Evolutionary conservation across 2,113 vertebrate genomes (phyloP), one percentile per base, ranked within the genome.

Genomic region (Pomatorhinus ruficollis): DNA sequence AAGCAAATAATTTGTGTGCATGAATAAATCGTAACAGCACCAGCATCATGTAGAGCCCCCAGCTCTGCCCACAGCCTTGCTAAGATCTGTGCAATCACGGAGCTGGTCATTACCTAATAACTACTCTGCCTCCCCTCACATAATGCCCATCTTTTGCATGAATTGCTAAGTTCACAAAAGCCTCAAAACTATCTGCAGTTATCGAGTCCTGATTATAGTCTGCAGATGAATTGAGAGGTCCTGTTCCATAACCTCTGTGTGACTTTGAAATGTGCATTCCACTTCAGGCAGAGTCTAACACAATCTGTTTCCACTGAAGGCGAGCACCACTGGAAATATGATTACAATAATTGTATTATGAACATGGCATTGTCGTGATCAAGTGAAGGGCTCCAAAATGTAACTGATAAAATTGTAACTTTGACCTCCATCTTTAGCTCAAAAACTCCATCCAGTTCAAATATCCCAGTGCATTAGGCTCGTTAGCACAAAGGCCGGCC

Each of bases 251-350:
- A 96, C 95, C 95, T 96, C 95, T 84, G 60, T 53, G 85, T 97
- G 95, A 97, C 96, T 96, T 95, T 95, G 91, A 82, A 93, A 94
- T 47, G 75, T 77, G 93, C 78, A 47, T 71, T 89, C 71, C n/a
- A 45, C 87, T 93, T 57, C 92, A 89, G 96, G 81, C 25, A 31
- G 79, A 85, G 89, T 74, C 89, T 17, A 81, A 35, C 39, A 37
- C 96, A 96, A 95, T 97, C 95, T 96, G 97, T 95, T 97, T 97
- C 94, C 97, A 95, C 96, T 97, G 95, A 95, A 97, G 93, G 95
- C 87, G 52, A 97, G 95, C 92, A 93, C 64, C 75, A 83, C 81
- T 92, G 95, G 93, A 93, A 97, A 96, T 96, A 93, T 90, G 72
- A 83, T 92, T 97, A 90, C 89, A 91, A 80, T 96, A 97, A 96